Base-by-base conservation (phyloP, 2,113 vertebrate genomes). In the Phaetusa simplex region DNA sequence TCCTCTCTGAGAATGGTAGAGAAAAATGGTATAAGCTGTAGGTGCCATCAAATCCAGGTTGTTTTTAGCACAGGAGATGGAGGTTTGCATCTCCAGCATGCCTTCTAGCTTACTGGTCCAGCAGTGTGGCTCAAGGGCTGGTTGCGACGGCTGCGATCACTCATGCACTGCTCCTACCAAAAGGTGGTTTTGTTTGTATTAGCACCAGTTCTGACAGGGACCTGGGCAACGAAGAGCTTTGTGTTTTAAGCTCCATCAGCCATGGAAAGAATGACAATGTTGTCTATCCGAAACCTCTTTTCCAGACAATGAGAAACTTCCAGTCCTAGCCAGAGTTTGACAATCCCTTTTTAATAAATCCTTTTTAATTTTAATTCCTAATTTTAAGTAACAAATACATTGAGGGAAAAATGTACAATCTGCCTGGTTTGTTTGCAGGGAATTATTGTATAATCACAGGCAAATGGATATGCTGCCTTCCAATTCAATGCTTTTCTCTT, bases 111-210 rank as follows among this genome's bases (percentile, higher is more conserved):
- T 27, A 36, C 26, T 10, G 18, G 19, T 30, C 12, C 30, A 66
- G 49, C 0, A 2, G 10, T 20, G 32, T 58, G 36, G 43, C 40
- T 73, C 34, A 26, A 40, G 19, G 12, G 24, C n/a, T 14, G 23
- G 38, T 32, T 1, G 2, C 34, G 29, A 26, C 11, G 9, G 16
- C 11, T 49, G 30, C 0, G 6, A n/a, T n/a, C 9, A 32, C 20
- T 55, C 50, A 12, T 2, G 3, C 6, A 5, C 19, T 47, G 4
- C 11, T 89, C 56, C 45, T 76, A 34, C 23, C 47, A 53, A 17
- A 42, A 67, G 12, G 8, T 58, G 67, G 9, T 22, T 93, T 86
- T 64, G 9, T 19, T 27, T 10, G 11, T 52, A 8, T 80, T 59
- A 38, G 23, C 14, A 26, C 7, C 42, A 83, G 21, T 30, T 67